phyloP scores from a whole-genome alignment of 2,888 invertebrate species.

The Xylota segnis region DNA sequence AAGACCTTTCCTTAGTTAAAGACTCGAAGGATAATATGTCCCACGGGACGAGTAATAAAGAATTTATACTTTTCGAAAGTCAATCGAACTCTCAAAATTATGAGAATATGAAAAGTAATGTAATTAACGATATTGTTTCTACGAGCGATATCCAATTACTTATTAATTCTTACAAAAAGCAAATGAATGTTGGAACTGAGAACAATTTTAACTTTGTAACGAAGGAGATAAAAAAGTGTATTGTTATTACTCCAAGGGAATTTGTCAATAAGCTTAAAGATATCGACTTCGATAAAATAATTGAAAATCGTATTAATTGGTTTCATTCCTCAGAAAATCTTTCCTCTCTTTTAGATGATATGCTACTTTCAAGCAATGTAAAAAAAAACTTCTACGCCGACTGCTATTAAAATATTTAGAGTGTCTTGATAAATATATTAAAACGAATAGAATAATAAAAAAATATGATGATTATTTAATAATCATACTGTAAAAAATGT shows the following conservation, averaged over 20 bases:
- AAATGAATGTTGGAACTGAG: conserved; percentile 82
- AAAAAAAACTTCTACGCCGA: conserved; percentile 88
- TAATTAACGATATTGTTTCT: conserved; percentile 79
- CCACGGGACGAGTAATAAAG: not conserved
- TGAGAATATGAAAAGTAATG: conserved; percentile 53
- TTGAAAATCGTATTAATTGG: conserved; percentile 88
- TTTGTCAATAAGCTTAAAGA: conserved; percentile 87
- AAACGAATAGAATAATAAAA: too few relatives aligned
- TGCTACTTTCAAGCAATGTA: conserved; percentile 87
- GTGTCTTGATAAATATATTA: too few relatives aligned
- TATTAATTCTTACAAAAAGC: conserved; percentile 86
- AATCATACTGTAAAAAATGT: too few relatives aligned
- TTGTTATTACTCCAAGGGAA: conserved; percentile 85
- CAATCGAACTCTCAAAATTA: not conserved
- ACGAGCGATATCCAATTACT: conserved; percentile 81
- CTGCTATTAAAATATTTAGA: conserved; percentile 87
- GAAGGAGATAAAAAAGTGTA: conserved; percentile 80
- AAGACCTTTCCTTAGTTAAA: conserved; percentile 56
- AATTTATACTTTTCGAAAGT: not conserved
- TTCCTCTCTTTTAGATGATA: conserved; percentile 90
- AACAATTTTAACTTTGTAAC: conserved; percentile 30
- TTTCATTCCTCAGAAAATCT: conserved; percentile 88
- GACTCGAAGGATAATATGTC: not conserved
- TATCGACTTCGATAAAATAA: conserved; percentile 87
- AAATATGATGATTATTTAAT: too few relatives aligned